A percentile compares a stretch with the other conserved stretches of the same genome.
Conservation (phyloP, 2,888 invertebrate species). For the Drosophila kuntzei region DNA sequence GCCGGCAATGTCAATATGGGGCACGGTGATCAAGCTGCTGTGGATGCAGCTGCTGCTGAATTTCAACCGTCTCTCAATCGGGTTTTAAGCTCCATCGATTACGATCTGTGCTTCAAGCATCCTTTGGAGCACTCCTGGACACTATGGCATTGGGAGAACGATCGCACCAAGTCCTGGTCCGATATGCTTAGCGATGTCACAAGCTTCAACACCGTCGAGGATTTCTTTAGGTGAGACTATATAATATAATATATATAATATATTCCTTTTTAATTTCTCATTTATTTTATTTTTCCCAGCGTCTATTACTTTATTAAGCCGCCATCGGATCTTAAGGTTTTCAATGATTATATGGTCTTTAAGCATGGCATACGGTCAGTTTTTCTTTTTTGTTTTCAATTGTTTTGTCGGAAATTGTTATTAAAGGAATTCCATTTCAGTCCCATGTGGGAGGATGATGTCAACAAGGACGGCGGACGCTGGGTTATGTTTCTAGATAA, state of each 20-base stretch:
- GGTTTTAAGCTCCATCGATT: constrained; percentile 69
- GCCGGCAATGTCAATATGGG: constrained; percentile 7
- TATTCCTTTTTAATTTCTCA: no score
- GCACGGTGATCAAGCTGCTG: constrained; percentile 37
- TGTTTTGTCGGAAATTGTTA: no score
- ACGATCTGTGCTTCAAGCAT: constrained; percentile 92
- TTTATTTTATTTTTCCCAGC: constrained; percentile 74
- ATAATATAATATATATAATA: no score
- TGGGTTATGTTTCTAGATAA: constrained; percentile 91
- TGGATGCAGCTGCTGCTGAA: constrained; percentile 14
- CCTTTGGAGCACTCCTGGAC: constrained; percentile 98
- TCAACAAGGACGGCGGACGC: constrained; percentile 92
- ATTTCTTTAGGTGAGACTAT: constrained; percentile 98
- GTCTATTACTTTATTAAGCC: constrained; percentile 94
- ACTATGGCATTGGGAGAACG: constrained; percentile 98
- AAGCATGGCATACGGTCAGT: constrained; percentile 87
- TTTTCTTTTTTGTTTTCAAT: neutral
- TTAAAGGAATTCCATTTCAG: constrained; percentile 80
- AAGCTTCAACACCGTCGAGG: constrained; percentile 97
- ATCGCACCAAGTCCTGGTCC: constrained; percentile 93
- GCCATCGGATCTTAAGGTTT: constrained; percentile 91
- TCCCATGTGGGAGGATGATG: constrained; percentile 96
- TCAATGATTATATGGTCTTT: constrained; percentile 92
- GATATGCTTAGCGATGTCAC: constrained; percentile 96
- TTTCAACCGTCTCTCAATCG: constrained; percentile 58